Evolutionary conservation across 2,888 invertebrate species (phyloP), one percentile per base, ranked within the genome.

Genomic region (Drosophila buzzatii): DNA sequence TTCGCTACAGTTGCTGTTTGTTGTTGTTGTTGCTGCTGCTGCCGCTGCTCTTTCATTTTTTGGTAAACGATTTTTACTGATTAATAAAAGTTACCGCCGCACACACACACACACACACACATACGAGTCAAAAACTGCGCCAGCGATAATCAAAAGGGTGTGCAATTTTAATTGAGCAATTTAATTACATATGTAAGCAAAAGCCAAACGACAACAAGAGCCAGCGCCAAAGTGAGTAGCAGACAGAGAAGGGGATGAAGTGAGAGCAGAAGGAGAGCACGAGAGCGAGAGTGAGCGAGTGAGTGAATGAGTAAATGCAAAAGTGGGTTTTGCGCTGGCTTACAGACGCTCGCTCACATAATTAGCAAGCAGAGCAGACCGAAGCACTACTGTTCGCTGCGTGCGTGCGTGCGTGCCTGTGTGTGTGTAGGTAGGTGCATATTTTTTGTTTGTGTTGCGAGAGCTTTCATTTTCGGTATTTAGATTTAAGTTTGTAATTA

Each of bases 101-200:
- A 31, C 59, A 56, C 53, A 59, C 56, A 64, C 57, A 63, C 52
- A 70, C 20, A 52, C 33, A 51, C 57, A 63, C 52, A 70, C 20
- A 52, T 23, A 51, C 23, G 42, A 65, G 61, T 73, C 65, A 52
- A 61, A 63, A 66, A 66, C 68, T 73, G 70, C 73, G 82, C 84
- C 67, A 88, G 88, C 91, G 91, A 92, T 92, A 91, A 91, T 91
- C 92, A 91, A 91, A 91, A 91, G 92, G 89, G 92, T 91, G 92
- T 91, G 92, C 91, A 91, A 91, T 91, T 91, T 91, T 91, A 91
- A 91, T 91, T 91, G 92, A 92, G 84, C 92, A 91, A 92, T 92
- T 92, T 91, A 92, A 91, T 91, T 92, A 91, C 91, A 91, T 90
- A 89, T 88, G 87, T 84, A 88, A 88, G 87, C 90, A 90, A 85